Conservation (phyloP, 2,797 vertebrate genomes). For the Leucoraja ocellata region DNA sequence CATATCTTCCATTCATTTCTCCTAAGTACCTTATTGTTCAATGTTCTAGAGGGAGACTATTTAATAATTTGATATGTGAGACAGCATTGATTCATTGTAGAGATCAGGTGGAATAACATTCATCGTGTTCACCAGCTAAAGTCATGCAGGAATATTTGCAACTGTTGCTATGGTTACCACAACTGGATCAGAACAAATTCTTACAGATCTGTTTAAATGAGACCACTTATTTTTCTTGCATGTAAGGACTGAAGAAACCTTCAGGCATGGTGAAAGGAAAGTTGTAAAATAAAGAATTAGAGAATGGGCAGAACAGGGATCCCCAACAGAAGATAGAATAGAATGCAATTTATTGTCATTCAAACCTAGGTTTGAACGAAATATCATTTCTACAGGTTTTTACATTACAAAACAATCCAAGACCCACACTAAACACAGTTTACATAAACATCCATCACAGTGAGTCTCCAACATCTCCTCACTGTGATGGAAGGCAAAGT, state of each 20-base stretch:
- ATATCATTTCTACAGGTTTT: no score
- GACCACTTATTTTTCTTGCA: not conserved
- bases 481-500: no score
- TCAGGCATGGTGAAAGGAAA: not conserved
- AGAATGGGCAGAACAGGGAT: not conserved
- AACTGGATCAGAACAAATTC: not conserved
- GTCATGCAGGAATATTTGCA: not conserved
- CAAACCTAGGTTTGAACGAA: no score
- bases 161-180: not conserved
- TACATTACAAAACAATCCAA: no score
- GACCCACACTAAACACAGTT: no score
- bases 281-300: not conserved
- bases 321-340: not conserved
- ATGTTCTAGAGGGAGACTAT: not conserved
- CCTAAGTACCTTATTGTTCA: no score
- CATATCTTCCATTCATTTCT: no score
- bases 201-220: not conserved
- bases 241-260: not conserved
- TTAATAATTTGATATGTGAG: slow-evolving; percentile 22
- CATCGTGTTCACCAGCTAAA: not conserved
- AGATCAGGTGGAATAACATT: not conserved
- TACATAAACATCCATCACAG: no score
- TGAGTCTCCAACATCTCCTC: no score
- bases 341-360: no score
- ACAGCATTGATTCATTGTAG: slow-evolving; percentile 2